Evolutionary conservation across 2,113 vertebrate species (phyloP).

Genomic region (Corythornis cristatus): DNA sequence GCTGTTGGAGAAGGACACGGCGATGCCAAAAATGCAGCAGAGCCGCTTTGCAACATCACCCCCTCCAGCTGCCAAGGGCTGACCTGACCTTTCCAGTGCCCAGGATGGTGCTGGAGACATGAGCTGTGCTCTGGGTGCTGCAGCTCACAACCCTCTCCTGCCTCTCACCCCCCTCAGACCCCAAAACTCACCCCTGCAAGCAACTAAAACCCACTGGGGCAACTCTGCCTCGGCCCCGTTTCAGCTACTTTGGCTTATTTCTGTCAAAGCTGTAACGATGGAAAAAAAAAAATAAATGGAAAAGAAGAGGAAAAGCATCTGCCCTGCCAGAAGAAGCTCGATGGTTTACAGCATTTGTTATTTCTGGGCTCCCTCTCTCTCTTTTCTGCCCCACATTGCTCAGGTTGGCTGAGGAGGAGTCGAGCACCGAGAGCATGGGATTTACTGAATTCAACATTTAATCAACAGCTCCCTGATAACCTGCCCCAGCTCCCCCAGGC

Average conservation of each 20-base stretch:
- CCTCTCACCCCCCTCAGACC: background rate
- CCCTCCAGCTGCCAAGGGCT: fast-evolving
- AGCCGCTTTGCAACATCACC: fast-evolving
- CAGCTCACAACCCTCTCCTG: fast-evolving
- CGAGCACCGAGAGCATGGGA: fast-evolving
- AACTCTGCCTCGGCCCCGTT: background rate
- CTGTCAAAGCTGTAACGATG: fast-evolving
- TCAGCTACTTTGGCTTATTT: background rate
- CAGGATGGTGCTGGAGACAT: fast-evolving
- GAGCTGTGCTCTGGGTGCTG: background rate
- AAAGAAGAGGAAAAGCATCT: background rate
- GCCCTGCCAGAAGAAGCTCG: background rate
- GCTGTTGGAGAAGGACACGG: background rate
- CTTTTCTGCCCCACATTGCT: background rate
- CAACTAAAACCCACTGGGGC: fast-evolving
- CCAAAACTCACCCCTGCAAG: background rate
- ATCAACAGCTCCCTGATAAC: background rate
- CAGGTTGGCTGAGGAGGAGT: background rate
- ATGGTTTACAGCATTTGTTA: background rate
- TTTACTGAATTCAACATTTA: background rate
- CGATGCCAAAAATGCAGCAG: background rate
- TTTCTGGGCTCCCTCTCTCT: background rate
- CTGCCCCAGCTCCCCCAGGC: fast-evolving
- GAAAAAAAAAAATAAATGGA: background rate
- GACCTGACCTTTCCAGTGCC: fast-evolving